These are phyloP conservation scores for Nasonovia ribisnigri DNA, from an alignment of 2,888 invertebrate species.

Conservation along the genomic window DNA sequence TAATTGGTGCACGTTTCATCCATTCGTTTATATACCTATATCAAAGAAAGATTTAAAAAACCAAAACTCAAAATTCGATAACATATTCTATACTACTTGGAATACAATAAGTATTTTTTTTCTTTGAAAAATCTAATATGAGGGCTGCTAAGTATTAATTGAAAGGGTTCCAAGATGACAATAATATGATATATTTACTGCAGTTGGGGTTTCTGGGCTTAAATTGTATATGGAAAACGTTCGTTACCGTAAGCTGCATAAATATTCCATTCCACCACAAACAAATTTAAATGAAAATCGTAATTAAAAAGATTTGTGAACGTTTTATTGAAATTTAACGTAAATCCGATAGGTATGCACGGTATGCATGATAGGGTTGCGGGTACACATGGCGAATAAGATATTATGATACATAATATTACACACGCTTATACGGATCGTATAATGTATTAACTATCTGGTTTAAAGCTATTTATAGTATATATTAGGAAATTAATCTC, in stretches of 20 bases:
- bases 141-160: not conserved
- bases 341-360: not conserved
- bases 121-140: not conserved
- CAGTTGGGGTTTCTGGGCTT: not conserved
- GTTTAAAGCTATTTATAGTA: constrained; percentile 13
- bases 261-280: not conserved
- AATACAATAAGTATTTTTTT: not conserved
- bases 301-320: constrained; percentile 14
- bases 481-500: constrained; percentile 41
- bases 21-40: not conserved
- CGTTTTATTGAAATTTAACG: constrained; percentile 6
- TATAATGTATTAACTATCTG: not conserved
- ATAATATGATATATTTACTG: not conserved
- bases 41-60: not conserved
- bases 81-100: not conserved
- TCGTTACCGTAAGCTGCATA: not conserved
- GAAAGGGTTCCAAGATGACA: not conserved
- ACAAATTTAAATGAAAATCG: not conserved
- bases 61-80: not conserved
- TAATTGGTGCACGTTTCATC: not conserved
- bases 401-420: constrained; percentile 23
- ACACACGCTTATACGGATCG: not conserved
- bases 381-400: not conserved
- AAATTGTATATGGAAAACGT: not conserved
- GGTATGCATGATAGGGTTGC: not conserved